Evolutionary conservation across 2,113 vertebrate species (phyloP), one percentile per base, ranked within the genome.

Genomic region (Psilopogon haemacephalus): DNA sequence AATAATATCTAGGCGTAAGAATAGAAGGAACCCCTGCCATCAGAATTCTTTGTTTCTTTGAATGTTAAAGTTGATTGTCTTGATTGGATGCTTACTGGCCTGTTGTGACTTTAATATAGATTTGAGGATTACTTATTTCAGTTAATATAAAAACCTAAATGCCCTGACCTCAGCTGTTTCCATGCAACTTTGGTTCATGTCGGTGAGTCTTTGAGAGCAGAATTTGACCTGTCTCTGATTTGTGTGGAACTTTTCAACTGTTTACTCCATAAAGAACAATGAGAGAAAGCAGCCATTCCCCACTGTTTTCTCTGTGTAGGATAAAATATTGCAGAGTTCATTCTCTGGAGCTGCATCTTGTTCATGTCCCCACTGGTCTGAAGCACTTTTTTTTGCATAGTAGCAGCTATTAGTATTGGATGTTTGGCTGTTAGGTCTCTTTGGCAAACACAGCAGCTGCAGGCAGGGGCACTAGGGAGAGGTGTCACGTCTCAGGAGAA

Each of bases 21-120:
- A 86, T 67, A 91, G 78, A 95, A 37, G 40, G 19, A 94, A 58
- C 21, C 23, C 44, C 35, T 76, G 58, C 65, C 75, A 86, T 90
- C 67, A 78, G 67, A 79, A 87, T 85, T 88, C 67, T 95, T 94
- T 96, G 81, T 93, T 90, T 84, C 63, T 17, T 37, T 72, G 30
- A 69, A 16, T 79, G 59, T 81, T 84, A 62, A 58, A 44, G 64
- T 81, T 21, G 10, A 46, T 72, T 65, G 21, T 93, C 59, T 75
- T 82, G 50, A 28, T 3, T 70, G 33, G 28, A 21, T 92, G 60
- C 56, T 94, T 55, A 84, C 70, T 93, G 86, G 62, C 32, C 67
- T 92, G 70, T 78, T 86, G 74, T 63, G 84, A 90, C 84, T 90
- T 87, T 65, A 28, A 37, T 64, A 15, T 12, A 62, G 55, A 87